Base-by-base conservation (phyloP, 1,140 invertebrate genomes). In the Diorhabda carinulata region DNA sequence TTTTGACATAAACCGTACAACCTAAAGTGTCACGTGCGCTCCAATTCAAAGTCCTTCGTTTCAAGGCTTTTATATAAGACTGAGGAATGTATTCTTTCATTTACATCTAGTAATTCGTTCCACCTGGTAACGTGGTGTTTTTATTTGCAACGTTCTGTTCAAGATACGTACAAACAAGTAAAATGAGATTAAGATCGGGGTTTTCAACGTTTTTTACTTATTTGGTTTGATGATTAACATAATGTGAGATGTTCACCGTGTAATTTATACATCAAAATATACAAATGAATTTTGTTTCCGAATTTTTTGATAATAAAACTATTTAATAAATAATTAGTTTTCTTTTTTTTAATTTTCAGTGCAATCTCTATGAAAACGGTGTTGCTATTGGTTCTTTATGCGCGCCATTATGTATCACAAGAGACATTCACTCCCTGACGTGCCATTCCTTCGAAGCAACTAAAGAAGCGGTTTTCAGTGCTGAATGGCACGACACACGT, bases 381-480 rank as follows among this genome's bases (percentile, higher is more conserved):
- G 68, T 80, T 61, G 86, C 85, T 3, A 76, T 86, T 60, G 87
- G 87, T 69, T 85, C 84, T 71, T 76, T 89, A 6, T 89, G 87
- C 74, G 79, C 81, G 9, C 83, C 85, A 3, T 73, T 89, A 3
- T 89, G 87, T 76, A 72, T 81, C 7, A 79, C 83, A 66, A 79
- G 81, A 63, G 82, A 82, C 4, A 82, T 87, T 62, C 78, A 84
- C 60, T 83, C 85, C 0, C 69, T 87, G 3, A 83, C 83, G 3
- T 89, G 87, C 70, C 84, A 87, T 71, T 82, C 84, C 6, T 84
- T 86, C 57, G 83, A 85, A 69, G 79, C 81, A 25, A 84, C 84
- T 40, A 87, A 87, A 74, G 85, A 86, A 71, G 80, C 84, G 2
- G 84, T 87, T 3, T 88, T 89, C 76, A 84, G 84, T 43, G 87